Evolutionary conservation across 1,140 invertebrate species (phyloP).

Genomic region (Aphaenogaster rudis): DNA sequence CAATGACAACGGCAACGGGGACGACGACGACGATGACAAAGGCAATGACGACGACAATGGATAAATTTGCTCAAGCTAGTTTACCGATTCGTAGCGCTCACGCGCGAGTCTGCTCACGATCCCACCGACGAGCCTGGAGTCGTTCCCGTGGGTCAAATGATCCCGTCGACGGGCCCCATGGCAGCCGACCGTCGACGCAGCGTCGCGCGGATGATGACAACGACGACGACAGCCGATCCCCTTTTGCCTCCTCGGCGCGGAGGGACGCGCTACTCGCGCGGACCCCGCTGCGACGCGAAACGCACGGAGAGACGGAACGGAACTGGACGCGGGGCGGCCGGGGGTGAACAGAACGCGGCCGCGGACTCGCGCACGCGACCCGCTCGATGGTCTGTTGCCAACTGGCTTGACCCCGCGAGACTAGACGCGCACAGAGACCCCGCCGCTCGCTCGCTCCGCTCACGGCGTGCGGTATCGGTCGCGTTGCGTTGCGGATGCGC

Average conservation of each 20-base stretch:
- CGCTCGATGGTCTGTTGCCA: slow-evolving; percentile 85
- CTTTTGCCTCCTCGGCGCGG: not conserved
- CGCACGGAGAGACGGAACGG: not conserved
- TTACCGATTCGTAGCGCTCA: slow-evolving; percentile 82
- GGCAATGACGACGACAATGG: not conserved
- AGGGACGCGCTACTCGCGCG: not conserved
- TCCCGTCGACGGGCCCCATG: slow-evolving; percentile 80
- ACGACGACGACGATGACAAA: not conserved
- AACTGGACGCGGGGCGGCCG: not conserved
- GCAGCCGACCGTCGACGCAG: slow-evolving; percentile 67
- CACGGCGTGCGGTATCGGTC: not conserved
- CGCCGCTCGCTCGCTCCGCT: not conserved
- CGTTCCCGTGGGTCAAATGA: slow-evolving; percentile 85
- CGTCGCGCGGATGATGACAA: slow-evolving; percentile 42
- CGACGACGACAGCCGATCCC: not conserved
- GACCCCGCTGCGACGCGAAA: not conserved
- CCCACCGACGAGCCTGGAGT: slow-evolving; percentile 84
- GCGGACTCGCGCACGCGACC: slow-evolving; percentile 64
- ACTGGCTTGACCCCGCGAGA: slow-evolving; percentile 81
- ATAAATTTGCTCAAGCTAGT: slow-evolving; percentile 53
- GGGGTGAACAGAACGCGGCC: slow-evolving; percentile 35
- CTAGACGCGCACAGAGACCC: slow-evolving; percentile 17
- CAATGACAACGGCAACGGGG: not conserved
- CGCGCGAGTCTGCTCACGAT: slow-evolving; percentile 79
- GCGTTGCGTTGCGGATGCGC: not conserved